Conservation (phyloP, 92 coral and sea anemone genomes). For the Epizoanthus ramosus region DNA sequence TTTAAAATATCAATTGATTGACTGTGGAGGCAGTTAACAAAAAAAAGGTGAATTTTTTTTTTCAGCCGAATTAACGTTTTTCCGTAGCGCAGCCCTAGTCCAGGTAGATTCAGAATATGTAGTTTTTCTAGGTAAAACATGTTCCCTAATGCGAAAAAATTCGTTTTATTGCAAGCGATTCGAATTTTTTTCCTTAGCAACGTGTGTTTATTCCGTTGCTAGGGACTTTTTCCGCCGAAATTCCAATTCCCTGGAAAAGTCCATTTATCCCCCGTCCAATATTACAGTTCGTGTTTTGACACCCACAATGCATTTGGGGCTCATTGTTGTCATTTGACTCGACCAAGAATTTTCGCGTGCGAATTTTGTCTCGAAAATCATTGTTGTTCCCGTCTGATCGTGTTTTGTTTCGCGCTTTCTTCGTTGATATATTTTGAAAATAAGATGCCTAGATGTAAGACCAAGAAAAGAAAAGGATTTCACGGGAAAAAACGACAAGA, state of each 20-base stretch:
- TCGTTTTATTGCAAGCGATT: background rate
- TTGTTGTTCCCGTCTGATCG: background rate
- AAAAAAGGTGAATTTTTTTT: background rate
- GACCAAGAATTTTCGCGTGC: too few relatives aligned
- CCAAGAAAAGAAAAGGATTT: too few relatives aligned
- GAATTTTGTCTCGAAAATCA: too few relatives aligned
- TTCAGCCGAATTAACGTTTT: background rate
- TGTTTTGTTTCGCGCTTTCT: background rate
- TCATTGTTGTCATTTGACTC: too few relatives aligned
- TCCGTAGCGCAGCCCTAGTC: background rate
- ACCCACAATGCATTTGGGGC: too few relatives aligned
- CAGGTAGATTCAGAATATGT: background rate
- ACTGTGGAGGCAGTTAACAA: slow-evolving; percentile 32
- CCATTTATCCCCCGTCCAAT: too few relatives aligned
- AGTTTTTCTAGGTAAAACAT: background rate
- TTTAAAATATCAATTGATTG: too few relatives aligned
- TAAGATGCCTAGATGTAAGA: background rate
- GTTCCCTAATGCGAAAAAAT: background rate
- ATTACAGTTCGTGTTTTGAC: too few relatives aligned
- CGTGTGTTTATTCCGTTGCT: background rate
- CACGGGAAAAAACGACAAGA: too few relatives aligned
- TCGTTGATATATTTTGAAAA: background rate
- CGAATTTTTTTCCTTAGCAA: slow-evolving; percentile 11
- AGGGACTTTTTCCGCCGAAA: too few relatives aligned
- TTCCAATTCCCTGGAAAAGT: fast-evolving